These are phyloP conservation scores for Acrocephalus kingi DNA, from an alignment of 2,113 vertebrate species.

Conservation along the genomic window DNA sequence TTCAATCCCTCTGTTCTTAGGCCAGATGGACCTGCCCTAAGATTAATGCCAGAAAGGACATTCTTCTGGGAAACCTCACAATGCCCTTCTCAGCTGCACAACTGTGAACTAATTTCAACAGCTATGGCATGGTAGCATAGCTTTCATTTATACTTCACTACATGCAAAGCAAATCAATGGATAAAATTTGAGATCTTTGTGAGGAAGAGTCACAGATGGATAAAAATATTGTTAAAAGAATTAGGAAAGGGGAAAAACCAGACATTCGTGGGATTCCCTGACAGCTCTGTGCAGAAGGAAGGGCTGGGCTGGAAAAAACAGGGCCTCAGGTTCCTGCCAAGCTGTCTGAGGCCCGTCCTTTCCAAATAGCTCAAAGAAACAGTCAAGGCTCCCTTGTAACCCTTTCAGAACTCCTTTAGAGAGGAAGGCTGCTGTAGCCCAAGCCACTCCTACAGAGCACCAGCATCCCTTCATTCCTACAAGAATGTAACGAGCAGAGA, in stretches of 20 bases:
- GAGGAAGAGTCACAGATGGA: slow-evolving; percentile 53
- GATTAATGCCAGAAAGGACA: slow-evolving; percentile 30
- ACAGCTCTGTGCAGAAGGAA: slow-evolving; percentile 87
- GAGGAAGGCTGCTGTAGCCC: neutral
- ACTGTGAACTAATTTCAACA: neutral
- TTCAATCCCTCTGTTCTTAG: slow-evolving; percentile 10
- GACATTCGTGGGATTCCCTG: slow-evolving; percentile 91
- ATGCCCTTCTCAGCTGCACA: slow-evolving; percentile 18
- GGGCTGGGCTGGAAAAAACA: slow-evolving; percentile 89
- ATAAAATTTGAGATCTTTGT: slow-evolving; percentile 50
- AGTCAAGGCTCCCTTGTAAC: slow-evolving; percentile 72
- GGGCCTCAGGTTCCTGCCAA: slow-evolving; percentile 83
- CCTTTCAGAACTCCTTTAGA: slow-evolving; percentile 62
- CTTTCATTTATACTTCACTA: slow-evolving; percentile 17
- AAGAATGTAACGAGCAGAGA: neutral
- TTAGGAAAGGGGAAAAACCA: slow-evolving; percentile 80
- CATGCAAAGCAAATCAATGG: slow-evolving; percentile 53
- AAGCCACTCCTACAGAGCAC: neutral
- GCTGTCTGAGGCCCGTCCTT: slow-evolving; percentile 86
- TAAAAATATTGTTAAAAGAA: slow-evolving; percentile 71
- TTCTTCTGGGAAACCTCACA: slow-evolving; percentile 12
- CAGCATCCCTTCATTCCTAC: neutral
- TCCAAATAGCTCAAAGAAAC: slow-evolving; percentile 80
- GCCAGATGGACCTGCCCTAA: slow-evolving; percentile 30
- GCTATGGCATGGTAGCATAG: neutral